Evolutionary conservation across 2,113 vertebrate species (phyloP).

Genomic region (Talpa occidentalis): DNA sequence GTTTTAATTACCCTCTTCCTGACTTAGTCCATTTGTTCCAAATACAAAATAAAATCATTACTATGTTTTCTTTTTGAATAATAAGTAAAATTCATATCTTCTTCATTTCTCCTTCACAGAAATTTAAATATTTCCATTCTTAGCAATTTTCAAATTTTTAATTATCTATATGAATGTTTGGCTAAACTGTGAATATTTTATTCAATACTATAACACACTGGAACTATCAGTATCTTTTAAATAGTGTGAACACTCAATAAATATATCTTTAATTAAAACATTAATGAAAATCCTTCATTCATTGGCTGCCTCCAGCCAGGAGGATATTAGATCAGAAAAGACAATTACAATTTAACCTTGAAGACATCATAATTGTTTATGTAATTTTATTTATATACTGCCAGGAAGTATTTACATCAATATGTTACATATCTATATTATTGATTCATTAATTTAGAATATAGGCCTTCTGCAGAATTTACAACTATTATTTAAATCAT

Average conservation of each 20-base stretch:
- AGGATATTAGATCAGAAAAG: not conserved
- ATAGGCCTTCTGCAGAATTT: not conserved
- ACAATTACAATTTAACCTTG: not conserved
- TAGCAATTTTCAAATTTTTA: not conserved
- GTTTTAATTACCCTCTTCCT: not conserved
- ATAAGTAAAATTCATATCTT: not conserved
- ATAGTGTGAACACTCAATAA: not conserved
- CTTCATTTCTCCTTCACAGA: not conserved
- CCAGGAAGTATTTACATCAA: not conserved
- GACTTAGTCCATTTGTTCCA: not conserved
- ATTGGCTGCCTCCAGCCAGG: not conserved
- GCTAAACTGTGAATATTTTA: not conserved
- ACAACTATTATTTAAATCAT: not conserved
- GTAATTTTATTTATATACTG: not conserved
- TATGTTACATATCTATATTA: not conserved
- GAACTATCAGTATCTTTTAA: not conserved
- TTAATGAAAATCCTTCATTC: conserved; percentile 37
- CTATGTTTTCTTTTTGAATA: not conserved
- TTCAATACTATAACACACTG: not conserved
- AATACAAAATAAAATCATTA: not conserved
- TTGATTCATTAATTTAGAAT: not conserved
- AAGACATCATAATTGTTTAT: not conserved
- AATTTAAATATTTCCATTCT: not conserved
- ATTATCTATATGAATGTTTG: not conserved
- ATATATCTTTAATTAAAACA: conserved; percentile 21